A percentile compares a stretch with the other conserved stretches of the same genome.
Evolutionary conservation across 1,140 invertebrate species (phyloP).

Genomic region (Drosophila lacteicornis): DNA sequence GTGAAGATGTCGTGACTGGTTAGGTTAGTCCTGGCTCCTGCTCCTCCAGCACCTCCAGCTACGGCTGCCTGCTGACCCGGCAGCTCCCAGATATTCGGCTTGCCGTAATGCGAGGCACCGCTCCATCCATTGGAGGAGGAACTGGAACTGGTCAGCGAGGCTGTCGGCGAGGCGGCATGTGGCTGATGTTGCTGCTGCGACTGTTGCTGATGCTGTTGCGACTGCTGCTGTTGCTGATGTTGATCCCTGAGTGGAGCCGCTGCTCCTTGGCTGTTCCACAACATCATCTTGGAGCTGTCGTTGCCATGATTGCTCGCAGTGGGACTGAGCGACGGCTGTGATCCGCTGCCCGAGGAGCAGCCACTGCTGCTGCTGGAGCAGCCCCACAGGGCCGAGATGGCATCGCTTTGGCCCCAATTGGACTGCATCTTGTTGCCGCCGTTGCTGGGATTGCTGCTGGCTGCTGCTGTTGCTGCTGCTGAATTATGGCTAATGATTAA

Average conservation of each 20-base stretch:
- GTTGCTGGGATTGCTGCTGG: slow-evolving; percentile 69
- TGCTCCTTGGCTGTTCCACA: slow-evolving; percentile 39
- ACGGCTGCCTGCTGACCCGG: slow-evolving; percentile 37
- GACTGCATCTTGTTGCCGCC: slow-evolving; percentile 48
- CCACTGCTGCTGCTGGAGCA: slow-evolving; percentile 76
- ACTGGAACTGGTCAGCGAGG: slow-evolving; percentile 65
- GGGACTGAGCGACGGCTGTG: slow-evolving; percentile 80
- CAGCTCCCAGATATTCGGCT: slow-evolving; percentile 80
- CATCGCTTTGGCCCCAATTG: slow-evolving; percentile 64
- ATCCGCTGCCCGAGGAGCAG: slow-evolving; percentile 77
- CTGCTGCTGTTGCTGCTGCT: slow-evolving; percentile 51
- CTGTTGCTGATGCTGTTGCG: slow-evolving; percentile 2
- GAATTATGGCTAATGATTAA: slow-evolving; percentile 85
- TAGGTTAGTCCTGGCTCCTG: slow-evolving; percentile 14
- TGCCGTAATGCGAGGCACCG: slow-evolving; percentile 61
- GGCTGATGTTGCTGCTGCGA: slow-evolving; percentile 36
- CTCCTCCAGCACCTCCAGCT: slow-evolving; percentile 20
- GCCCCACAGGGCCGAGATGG: slow-evolving; percentile 79
- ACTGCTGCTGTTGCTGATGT: slow-evolving; percentile 12
- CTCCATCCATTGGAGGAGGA: slow-evolving; percentile 44
- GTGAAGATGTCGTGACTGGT: slow-evolving; percentile 70
- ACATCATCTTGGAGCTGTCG: slow-evolving; percentile 67
- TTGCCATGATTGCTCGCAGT: slow-evolving; percentile 79
- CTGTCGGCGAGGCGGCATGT: slow-evolving; percentile 71
- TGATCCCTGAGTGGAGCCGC: slow-evolving; percentile 61